These are phyloP conservation scores for Gymnocephalus cernua DNA, from an alignment of 2,113 vertebrate genomes.

Conservation along the genomic window DNA sequence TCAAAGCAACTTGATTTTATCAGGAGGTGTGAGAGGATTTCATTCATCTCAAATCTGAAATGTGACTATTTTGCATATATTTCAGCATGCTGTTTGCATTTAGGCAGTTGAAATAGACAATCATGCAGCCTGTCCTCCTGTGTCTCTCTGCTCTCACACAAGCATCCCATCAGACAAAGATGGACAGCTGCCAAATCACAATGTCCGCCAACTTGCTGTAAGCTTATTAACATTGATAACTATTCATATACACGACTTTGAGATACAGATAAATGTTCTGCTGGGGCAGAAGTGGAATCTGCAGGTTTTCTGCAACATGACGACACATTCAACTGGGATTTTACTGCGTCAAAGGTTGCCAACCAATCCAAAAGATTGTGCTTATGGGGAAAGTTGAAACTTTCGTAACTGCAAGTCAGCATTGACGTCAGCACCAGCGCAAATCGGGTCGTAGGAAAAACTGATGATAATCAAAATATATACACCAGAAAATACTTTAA, in stretches of 20 bases:
- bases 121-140: constrained; percentile 2
- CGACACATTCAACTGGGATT: background rate
- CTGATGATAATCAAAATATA: constrained; percentile 27
- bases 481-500: background rate
- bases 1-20: background rate
- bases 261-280: constrained; percentile 17
- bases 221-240: constrained; percentile 44
- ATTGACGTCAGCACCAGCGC: constrained; percentile 1
- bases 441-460: constrained; percentile 12
- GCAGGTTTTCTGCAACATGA: background rate
- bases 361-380: constrained; percentile 38
- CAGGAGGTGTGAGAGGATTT: background rate
- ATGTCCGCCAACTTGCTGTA: constrained; percentile 45
- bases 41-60: constrained; percentile 18
- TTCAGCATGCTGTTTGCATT: background rate
- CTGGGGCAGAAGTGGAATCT: background rate
- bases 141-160: constrained; percentile 28
- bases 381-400: constrained; percentile 34
- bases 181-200: constrained; percentile 44
- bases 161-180: constrained; percentile 26
- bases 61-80: background rate
- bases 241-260: constrained; percentile 33
- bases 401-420: constrained; percentile 43
- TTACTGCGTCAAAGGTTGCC: constrained; percentile 5
- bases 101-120: background rate